Evolutionary conservation across 2,888 invertebrate genomes (phyloP).

Genomic region (Agrotis ipsilon): DNA sequence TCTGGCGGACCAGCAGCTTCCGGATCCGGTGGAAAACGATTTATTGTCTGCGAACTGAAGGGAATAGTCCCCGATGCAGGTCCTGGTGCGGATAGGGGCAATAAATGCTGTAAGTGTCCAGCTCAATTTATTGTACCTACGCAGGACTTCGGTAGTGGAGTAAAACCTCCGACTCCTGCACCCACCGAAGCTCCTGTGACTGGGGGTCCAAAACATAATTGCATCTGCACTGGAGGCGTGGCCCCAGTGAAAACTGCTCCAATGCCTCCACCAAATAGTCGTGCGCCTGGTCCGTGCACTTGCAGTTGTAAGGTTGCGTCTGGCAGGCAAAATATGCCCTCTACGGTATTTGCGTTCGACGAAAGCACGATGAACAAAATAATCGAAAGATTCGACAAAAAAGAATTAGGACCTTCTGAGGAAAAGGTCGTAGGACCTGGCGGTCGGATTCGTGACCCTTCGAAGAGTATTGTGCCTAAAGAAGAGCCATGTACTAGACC

Average conservation of each 20-base stretch:
- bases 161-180: constrained; percentile 45
- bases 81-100: constrained; percentile 68
- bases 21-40: constrained; percentile 79
- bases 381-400: constrained; percentile 74
- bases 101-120: constrained; percentile 86
- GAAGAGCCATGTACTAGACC: constrained; percentile 81
- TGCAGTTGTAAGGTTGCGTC: constrained; percentile 62
- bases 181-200: constrained; percentile 50
- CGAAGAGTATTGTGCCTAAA: constrained; percentile 65
- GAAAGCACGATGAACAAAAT: constrained; percentile 76
- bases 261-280: constrained; percentile 24
- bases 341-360: constrained; percentile 76
- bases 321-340: constrained; percentile 58
- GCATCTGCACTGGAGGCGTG: constrained; percentile 56
- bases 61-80: constrained; percentile 78
- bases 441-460: constrained; percentile 69
- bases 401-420: constrained; percentile 68
- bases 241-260: constrained; percentile 31
- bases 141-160: constrained; percentile 45
- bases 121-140: constrained; percentile 55
- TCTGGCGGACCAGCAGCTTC: constrained; percentile 66
- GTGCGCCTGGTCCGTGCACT: constrained; percentile 58
- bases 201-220: constrained; percentile 45
- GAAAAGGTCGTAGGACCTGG: constrained; percentile 69
- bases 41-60: constrained; percentile 88